Percentiles rank a stretch among this genome's conserved stretches.
Conservation (phyloP, 2,113 vertebrate genomes). For the Syngnathus floridae region DNA sequence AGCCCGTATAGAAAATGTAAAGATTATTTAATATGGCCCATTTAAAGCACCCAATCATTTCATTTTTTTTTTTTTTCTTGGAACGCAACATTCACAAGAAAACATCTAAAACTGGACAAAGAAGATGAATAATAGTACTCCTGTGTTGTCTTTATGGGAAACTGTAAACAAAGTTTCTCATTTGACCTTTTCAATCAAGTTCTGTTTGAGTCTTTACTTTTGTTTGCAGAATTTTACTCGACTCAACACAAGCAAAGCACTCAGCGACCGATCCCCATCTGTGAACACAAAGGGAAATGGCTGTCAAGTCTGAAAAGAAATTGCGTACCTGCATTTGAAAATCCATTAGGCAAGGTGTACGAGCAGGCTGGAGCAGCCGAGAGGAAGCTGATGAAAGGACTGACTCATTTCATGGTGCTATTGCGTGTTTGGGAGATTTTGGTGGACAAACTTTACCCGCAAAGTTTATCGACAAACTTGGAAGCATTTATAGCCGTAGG, state of each 20-base stretch:
- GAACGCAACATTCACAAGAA: neutral
- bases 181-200: constrained; percentile 56
- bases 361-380: constrained; percentile 50
- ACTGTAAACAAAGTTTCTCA: constrained; percentile 45
- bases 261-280: constrained; percentile 59
- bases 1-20: too few species aligned
- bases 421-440: constrained; percentile 49
- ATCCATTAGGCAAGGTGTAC: constrained; percentile 63
- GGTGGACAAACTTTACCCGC: constrained; percentile 36
- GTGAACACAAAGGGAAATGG: constrained; percentile 61
- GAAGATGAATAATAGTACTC: too few species aligned
- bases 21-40: too few species aligned
- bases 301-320: constrained; percentile 64
- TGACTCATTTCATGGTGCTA: constrained; percentile 50
- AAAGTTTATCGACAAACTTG: constrained; percentile 37
- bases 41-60: too few species aligned
- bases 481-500: constrained; percentile 17
- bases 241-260: constrained; percentile 53
- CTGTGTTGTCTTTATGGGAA: constrained; percentile 25
- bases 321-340: constrained; percentile 66
- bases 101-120: too few species aligned
- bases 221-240: constrained; percentile 54
- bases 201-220: constrained; percentile 53
- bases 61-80: too few species aligned
- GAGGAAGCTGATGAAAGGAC: constrained; percentile 59